Evolutionary conservation across 2,113 vertebrate species (phyloP), one percentile per base, ranked within the genome.

Genomic region (Otolemur garnettii): DNA sequence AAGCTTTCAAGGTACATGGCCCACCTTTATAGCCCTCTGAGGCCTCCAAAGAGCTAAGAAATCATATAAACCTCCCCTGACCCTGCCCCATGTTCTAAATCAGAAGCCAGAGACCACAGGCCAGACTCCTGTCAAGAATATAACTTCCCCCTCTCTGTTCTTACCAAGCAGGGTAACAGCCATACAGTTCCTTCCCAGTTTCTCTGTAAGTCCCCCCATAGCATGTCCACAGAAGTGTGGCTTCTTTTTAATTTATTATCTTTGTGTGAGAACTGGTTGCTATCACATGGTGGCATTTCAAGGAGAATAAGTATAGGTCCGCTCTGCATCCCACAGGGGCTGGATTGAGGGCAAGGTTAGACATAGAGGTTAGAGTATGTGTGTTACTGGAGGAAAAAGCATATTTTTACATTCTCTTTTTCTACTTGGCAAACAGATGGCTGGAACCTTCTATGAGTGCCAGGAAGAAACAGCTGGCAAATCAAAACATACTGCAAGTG

Each of bases 401-500:
- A 2, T 87, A 50, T 80, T 60, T 59, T 1, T 4, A 53, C 80
- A 35, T 12, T 94, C 77, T 30, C 33, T 22, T 69, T 80, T 83
- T 75, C 42, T 66, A 87, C 89, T 92, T 94, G 33, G 50, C 5
- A 21, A 95, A 94, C 71, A 90, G 91, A 92, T 96, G 82, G 78
- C 72, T n/a, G 38, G 96, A 96, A 79, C 1, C 26, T 93, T 84
- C 71, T 68, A 88, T 0, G 3, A 80, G 33, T 80, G 84, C 87
- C 38, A 96, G 79, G 30, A n/a, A 45, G 71, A 35, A 96, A 64
- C 90, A 97, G 89, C 83, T 89, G 96, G 79, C 53, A 87, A 93
- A 94, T 77, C 88, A 97, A 95, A 96, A 88, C 50, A 95, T 26
- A 72, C 87, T 87, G 96, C 81, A 91, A 96, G 95, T 90, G 82